Evolutionary conservation across 2,888 invertebrate species (phyloP).

Genomic region (Neoaliturus tenellus): DNA sequence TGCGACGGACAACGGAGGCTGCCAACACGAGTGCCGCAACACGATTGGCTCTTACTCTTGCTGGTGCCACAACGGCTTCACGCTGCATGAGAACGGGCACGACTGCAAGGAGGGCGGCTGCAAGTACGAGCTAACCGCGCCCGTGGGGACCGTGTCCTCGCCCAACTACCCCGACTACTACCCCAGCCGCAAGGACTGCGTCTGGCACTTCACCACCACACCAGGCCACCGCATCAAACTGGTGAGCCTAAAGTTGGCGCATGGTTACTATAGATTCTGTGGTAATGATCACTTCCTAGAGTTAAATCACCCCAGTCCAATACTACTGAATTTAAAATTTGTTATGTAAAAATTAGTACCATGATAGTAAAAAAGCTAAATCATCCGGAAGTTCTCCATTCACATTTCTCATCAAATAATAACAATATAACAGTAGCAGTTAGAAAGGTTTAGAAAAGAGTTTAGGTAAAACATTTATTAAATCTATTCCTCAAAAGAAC

Average conservation of each 20-base stretch:
- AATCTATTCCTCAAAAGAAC: too few relatives aligned
- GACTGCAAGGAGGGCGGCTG: slow-evolving; percentile 99
- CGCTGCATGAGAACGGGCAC: slow-evolving; percentile 93
- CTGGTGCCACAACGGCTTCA: slow-evolving; percentile 97
- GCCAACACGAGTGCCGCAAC: slow-evolving; percentile 97
- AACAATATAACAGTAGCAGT: too few relatives aligned
- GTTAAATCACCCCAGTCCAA: too few relatives aligned
- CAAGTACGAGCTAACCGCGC: slow-evolving; percentile 93
- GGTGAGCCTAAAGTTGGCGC: slow-evolving; percentile 73
- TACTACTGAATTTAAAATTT: too few relatives aligned
- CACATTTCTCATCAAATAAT: too few relatives aligned
- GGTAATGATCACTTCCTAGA: too few relatives aligned
- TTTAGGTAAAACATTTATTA: too few relatives aligned
- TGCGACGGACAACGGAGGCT: slow-evolving; percentile 95
- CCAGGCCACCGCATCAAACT: slow-evolving; percentile 97
- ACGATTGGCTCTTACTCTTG: slow-evolving; percentile 96
- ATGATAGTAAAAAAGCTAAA: too few relatives aligned
- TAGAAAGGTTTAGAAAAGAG: too few relatives aligned
- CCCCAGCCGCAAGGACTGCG: slow-evolving; percentile 94
- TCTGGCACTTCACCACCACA: slow-evolving; percentile 98
- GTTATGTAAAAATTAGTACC: too few relatives aligned
- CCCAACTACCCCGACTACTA: slow-evolving; percentile 95
- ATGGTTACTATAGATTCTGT: too few relatives aligned
- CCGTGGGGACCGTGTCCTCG: slow-evolving; percentile 90
- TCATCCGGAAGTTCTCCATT: too few relatives aligned